A percentile compares a stretch with the other conserved stretches of the same genome.
These are phyloP conservation scores for Drosophila rhopaloa DNA, from an alignment of 1,140 invertebrate genomes.

Conservation along the genomic window DNA sequence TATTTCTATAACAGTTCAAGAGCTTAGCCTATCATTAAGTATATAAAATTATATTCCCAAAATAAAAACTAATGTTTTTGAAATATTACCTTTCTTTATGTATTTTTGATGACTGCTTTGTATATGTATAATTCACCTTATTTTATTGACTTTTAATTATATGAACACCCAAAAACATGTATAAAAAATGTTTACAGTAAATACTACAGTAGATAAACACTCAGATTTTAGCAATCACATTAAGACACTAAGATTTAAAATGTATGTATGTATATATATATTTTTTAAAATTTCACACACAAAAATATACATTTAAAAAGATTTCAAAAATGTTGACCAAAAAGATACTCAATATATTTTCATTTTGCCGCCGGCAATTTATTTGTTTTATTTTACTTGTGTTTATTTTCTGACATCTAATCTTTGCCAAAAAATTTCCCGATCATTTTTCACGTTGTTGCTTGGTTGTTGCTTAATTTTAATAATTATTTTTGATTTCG, in stretches of 20 bases:
- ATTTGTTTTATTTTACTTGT: slow-evolving; percentile 1
- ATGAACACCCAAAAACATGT: slow-evolving; percentile 32
- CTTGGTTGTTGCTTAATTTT: slow-evolving; percentile 15
- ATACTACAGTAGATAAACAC: slow-evolving; percentile 46
- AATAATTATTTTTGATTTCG: slow-evolving; percentile 34
- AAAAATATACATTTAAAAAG: slow-evolving; percentile 44
- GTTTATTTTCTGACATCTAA: slow-evolving; percentile 16
- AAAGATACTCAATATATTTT: slow-evolving; percentile 16
- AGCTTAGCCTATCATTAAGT: no score
- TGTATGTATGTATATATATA: not conserved
- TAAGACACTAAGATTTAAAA: slow-evolving; percentile 25
- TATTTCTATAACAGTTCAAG: not conserved
- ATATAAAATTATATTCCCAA: not conserved
- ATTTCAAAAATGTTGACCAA: slow-evolving; percentile 22
- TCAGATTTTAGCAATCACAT: slow-evolving; percentile 36
- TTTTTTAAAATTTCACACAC: slow-evolving; percentile 40
- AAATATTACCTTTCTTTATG: slow-evolving; percentile 7
- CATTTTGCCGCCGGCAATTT: slow-evolving; percentile 56
- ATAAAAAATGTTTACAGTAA: slow-evolving; percentile 24
- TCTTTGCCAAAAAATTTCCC: slow-evolving; percentile 10
- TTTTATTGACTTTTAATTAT: slow-evolving; percentile 2
- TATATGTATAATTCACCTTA: not conserved
- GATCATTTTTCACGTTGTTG: slow-evolving; percentile 8
- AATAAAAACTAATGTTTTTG: no score
- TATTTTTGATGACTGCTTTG: not conserved